A percentile compares a stretch with the other conserved stretches of the same genome.
Evolutionary conservation across 2,113 vertebrate species (phyloP).

Genomic region (Camelus bactrianus): DNA sequence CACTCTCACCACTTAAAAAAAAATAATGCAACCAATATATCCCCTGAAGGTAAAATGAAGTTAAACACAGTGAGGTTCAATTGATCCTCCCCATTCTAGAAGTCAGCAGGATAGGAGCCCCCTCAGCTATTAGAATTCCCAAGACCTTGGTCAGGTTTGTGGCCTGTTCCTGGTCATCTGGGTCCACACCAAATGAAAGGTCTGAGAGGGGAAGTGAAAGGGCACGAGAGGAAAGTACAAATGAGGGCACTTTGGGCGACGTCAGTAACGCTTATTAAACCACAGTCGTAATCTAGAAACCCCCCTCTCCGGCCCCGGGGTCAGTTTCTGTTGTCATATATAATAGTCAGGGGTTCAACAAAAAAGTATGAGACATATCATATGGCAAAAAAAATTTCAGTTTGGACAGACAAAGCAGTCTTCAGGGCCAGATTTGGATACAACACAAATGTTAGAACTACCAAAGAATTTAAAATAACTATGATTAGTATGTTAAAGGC

Average conservation of each 20-base stretch:
- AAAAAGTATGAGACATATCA: not conserved
- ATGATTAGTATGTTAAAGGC: not conserved
- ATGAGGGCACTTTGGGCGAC: not conserved
- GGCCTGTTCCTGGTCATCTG: not conserved
- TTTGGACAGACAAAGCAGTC: not conserved
- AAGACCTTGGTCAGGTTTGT: not conserved
- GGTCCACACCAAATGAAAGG: not conserved
- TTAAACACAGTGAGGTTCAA: not conserved
- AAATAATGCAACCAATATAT: not conserved
- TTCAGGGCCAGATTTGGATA: not conserved
- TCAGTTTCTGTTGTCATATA: not conserved
- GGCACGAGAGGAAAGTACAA: not conserved
- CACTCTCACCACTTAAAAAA: not conserved
- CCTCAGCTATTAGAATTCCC: not conserved
- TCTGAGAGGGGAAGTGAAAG: not conserved
- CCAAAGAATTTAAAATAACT: not conserved
- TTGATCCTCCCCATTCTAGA: not conserved
- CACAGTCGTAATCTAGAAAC: constrained; percentile 21
- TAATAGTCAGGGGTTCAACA: not conserved
- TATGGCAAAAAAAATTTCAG: not conserved
- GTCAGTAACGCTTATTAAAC: not conserved
- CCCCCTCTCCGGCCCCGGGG: not conserved
- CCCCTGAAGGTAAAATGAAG: not conserved
- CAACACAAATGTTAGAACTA: not conserved
- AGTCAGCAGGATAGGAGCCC: not conserved